Conservation (phyloP, 2,888 invertebrate species). For the Eulithis prunata region DNA sequence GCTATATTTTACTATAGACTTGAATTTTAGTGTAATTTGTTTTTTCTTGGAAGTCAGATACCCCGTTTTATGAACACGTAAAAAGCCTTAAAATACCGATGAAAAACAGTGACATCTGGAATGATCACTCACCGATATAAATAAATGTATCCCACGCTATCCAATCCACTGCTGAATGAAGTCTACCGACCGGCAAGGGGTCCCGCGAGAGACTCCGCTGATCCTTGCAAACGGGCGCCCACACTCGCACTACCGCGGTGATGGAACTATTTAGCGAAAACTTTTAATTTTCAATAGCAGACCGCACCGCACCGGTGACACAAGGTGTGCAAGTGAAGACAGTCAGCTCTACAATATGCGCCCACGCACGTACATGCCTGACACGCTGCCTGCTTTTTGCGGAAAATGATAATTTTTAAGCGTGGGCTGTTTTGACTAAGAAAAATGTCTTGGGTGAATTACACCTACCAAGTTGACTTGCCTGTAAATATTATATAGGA, state of each 20-base stretch:
- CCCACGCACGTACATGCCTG: conserved; percentile 12
- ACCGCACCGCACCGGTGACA: conserved; percentile 23
- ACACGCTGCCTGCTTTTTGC: conserved; percentile 22
- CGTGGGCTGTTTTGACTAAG: conserved; percentile 24
- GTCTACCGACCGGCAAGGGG: conserved; percentile 1
- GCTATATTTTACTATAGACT: no score
- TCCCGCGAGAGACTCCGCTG: conserved; percentile 19
- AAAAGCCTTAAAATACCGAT: not conserved
- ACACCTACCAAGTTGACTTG: not conserved
- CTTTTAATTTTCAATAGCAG: conserved; percentile 1
- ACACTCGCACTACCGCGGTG: conserved; percentile 24
- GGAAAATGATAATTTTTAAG: conserved; percentile 22
- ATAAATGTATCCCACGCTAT: conserved; percentile 22
- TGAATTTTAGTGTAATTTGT: no score
- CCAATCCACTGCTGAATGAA: conserved; percentile 6
- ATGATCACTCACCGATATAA: conserved; percentile 37
- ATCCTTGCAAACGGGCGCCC: conserved; percentile 19
- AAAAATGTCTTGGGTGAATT: conserved; percentile 3
- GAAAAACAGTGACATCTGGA: not conserved
- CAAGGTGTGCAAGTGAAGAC: conserved; percentile 20
- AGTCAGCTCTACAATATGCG: conserved; percentile 4
- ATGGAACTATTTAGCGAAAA: conserved; percentile 12
- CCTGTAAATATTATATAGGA: not conserved
- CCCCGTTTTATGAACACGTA: no score
- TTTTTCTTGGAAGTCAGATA: no score